Conservation (phyloP, 2,797 vertebrate species). For the Nannoperca australis region DNA sequence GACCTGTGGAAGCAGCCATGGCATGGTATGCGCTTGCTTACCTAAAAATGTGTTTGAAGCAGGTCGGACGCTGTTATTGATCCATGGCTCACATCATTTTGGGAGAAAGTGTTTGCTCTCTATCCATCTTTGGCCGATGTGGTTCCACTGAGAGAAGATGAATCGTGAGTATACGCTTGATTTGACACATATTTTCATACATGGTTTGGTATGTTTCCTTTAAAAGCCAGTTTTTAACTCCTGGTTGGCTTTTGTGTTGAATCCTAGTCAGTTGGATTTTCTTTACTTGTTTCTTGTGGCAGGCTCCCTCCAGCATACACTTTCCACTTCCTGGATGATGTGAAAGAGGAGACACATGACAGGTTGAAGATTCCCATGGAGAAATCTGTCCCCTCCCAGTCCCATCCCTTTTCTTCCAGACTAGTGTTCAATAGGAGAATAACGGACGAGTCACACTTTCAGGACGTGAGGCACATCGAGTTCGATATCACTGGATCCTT, state of each 20-base stretch:
- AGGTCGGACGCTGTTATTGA: constrained; percentile 92
- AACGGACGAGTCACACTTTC: constrained; percentile 89
- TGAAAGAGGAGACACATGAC: neutral
- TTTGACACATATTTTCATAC: neutral
- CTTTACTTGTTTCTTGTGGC: constrained; percentile 28
- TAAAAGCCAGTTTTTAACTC: neutral
- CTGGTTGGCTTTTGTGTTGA: neutral
- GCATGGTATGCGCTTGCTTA: neutral
- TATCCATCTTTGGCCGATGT: constrained; percentile 82
- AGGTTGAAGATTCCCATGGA: constrained; percentile 23
- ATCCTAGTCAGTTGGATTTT: neutral
- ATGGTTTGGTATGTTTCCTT: neutral
- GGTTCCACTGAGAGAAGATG: constrained; percentile 79
- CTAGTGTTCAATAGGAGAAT: constrained; percentile 88
- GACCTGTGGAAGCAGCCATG: neutral
- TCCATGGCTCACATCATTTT: constrained; percentile 90
- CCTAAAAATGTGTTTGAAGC: constrained; percentile 23
- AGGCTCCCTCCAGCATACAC: constrained; percentile 91
- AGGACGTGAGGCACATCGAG: constrained; percentile 94
- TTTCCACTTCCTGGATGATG: constrained; percentile 85
- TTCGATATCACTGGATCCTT: constrained; percentile 90
- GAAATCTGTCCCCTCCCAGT: constrained; percentile 68
- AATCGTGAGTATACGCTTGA: constrained; percentile 83
- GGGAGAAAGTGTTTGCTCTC: constrained; percentile 86
- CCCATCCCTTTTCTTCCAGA: constrained; percentile 85